These are phyloP conservation scores for Plagodis dolabraria DNA, from an alignment of 2,888 invertebrate species.

Conservation along the genomic window DNA sequence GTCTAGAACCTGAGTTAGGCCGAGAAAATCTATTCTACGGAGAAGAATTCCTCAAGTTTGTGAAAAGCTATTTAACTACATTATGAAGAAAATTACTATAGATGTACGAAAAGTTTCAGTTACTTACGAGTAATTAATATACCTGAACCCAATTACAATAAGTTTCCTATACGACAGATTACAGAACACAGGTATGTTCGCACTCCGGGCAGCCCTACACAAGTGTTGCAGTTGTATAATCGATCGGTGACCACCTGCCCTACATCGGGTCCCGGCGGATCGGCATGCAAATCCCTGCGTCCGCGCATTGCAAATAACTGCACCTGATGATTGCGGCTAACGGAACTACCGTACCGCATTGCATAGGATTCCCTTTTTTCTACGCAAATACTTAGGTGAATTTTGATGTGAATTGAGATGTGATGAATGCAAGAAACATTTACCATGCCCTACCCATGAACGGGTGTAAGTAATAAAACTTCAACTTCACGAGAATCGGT, in stretches of 20 bases:
- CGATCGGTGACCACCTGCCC: conserved; percentile 31
- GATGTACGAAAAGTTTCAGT: too few relatives aligned
- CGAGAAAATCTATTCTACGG: too few relatives aligned
- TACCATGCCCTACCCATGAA: too few relatives aligned
- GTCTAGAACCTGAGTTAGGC: too few relatives aligned
- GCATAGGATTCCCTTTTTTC: neutral
- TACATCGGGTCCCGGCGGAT: conserved; percentile 22
- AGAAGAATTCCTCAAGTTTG: too few relatives aligned
- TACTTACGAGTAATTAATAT: too few relatives aligned
- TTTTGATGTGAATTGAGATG: neutral
- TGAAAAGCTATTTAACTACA: too few relatives aligned
- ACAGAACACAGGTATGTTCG: neutral
- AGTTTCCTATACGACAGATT: neutral
- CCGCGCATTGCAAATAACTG: conserved; percentile 28
- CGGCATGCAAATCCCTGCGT: conserved; percentile 26
- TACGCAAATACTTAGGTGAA: neutral
- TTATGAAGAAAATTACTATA: too few relatives aligned
- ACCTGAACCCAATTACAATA: too few relatives aligned
- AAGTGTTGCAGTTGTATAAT: neutral
- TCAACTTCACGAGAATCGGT: too few relatives aligned
- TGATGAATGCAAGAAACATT: too few relatives aligned
- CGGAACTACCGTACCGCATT: conserved; percentile 20
- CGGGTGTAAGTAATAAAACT: too few relatives aligned
- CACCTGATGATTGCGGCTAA: conserved; percentile 26
- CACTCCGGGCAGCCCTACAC: conserved; percentile 2